Evolutionary conservation across 2,797 vertebrate species (phyloP).

Genomic region (Cyprinodon diabolis): DNA sequence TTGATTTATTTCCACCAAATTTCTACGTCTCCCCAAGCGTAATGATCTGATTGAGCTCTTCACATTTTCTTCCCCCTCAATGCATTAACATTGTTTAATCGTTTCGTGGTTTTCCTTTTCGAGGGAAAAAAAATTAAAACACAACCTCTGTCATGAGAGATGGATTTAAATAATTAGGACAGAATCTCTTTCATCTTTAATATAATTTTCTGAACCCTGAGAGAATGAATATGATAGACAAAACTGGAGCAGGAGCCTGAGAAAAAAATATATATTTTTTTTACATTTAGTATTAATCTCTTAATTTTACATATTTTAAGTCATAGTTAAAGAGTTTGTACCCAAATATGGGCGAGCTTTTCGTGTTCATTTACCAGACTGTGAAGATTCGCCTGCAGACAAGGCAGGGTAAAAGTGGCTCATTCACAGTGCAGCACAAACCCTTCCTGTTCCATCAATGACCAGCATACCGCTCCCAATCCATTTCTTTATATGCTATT

Average conservation of each 20-base stretch:
- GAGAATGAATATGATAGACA: slow-evolving; percentile 14
- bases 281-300: slow-evolving; percentile 4
- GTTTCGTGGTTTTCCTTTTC: slow-evolving; percentile 47
- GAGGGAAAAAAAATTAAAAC: slow-evolving; percentile 7
- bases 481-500: slow-evolving; percentile 80
- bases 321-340: slow-evolving; percentile 23
- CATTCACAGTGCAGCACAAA: slow-evolving; percentile 60
- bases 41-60: slow-evolving; percentile 63
- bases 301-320: slow-evolving; percentile 37
- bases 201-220: slow-evolving; percentile 4
- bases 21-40: slow-evolving; percentile 51
- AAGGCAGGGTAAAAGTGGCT: slow-evolving; percentile 33
- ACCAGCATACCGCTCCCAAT: slow-evolving; percentile 77
- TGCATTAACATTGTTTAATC: slow-evolving; percentile 62
- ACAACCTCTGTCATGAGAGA: slow-evolving; percentile 21
- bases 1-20: slow-evolving; percentile 73
- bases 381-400: slow-evolving; percentile 41
- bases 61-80: slow-evolving; percentile 68
- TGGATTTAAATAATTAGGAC: slow-evolving; percentile 25
- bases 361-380: slow-evolving; percentile 13
- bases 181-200: slow-evolving; percentile 29
- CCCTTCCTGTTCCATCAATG: slow-evolving; percentile 69
- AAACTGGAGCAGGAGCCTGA: slow-evolving; percentile 10
- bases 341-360: slow-evolving; percentile 28
- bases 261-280: background rate